Conservation (phyloP, 2,113 vertebrate genomes). For the Nipponia nippon region DNA sequence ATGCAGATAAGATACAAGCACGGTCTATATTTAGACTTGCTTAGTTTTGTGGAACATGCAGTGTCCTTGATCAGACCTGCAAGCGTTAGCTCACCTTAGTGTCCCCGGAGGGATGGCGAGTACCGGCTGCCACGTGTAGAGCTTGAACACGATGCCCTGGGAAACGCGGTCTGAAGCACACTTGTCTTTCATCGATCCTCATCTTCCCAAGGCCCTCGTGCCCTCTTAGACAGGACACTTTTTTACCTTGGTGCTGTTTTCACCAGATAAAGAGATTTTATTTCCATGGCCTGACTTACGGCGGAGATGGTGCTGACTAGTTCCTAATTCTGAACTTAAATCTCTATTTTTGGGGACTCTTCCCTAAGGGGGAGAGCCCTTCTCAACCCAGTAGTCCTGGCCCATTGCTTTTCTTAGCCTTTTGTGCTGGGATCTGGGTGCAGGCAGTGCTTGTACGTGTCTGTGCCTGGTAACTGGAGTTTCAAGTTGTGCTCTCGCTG, state of each 20-base stretch:
- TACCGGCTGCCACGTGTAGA: fast-evolving
- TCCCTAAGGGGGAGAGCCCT: not conserved
- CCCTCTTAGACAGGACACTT: not conserved
- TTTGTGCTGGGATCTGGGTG: fast-evolving
- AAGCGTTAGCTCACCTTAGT: not conserved
- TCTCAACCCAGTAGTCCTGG: fast-evolving
- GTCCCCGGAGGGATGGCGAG: too few relatives aligned
- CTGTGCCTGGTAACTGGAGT: not conserved
- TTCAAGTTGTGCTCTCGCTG: not conserved
- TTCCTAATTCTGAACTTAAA: not conserved
- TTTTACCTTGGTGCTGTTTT: not conserved
- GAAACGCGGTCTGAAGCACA: fast-evolving
- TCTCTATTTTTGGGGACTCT: not conserved
- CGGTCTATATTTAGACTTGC: not conserved
- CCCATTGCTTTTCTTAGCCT: fast-evolving
- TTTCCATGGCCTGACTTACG: fast-evolving
- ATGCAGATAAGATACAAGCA: not conserved
- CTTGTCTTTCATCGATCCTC: fast-evolving
- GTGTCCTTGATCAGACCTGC: not conserved
- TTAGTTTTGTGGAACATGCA: fast-evolving
- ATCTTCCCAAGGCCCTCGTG: not conserved
- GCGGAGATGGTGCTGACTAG: not conserved
- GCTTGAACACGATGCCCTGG: not conserved
- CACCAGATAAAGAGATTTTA: not conserved
- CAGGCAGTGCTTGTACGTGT: not conserved